phyloP scores from a whole-genome alignment of 2,113 vertebrate genomes.

The Cheilinus undulatus region DNA sequence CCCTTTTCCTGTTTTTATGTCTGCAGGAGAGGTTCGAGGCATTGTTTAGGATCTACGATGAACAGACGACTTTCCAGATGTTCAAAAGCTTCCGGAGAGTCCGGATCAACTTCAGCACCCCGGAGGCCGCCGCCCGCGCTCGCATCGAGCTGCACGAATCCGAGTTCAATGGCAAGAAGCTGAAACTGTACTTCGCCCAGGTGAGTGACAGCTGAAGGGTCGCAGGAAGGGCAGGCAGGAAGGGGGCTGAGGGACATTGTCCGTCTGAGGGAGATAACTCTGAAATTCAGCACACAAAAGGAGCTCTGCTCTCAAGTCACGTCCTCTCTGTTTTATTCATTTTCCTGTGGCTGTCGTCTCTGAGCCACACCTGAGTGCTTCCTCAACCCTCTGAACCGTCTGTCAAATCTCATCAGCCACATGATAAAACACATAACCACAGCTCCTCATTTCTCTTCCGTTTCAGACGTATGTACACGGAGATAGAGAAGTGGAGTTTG shows the following conservation, averaged over 20 bases:
- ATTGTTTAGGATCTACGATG: conserved; percentile 92
- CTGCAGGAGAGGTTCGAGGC: conserved; percentile 93
- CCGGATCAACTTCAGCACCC: conserved; percentile 95
- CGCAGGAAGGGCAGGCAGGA: conserved; percentile 24
- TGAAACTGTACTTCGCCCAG: conserved; percentile 97
- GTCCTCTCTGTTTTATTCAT: not conserved
- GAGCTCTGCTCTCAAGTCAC: not conserved
- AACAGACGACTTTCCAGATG: conserved; percentile 92
- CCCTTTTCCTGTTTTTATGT: conserved; percentile 12
- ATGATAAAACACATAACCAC: not conserved
- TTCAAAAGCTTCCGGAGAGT: conserved; percentile 97
- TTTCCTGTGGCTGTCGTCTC: not conserved
- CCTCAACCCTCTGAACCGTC: conserved; percentile 1
- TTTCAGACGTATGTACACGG: not conserved
- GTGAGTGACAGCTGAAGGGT: conserved; percentile 72
- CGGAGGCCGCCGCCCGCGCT: conserved; percentile 93
- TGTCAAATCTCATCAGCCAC: conserved; percentile 35
- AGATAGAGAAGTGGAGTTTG: not conserved
- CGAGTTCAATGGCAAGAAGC: conserved; percentile 91
- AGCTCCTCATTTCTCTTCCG: conserved; percentile 9
- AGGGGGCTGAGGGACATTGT: not conserved
- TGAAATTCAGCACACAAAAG: not conserved
- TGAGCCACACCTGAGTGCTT: conserved; percentile 29
- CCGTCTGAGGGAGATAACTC: not conserved
- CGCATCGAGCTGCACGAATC: conserved; percentile 95